phyloP scores from a whole-genome alignment of 2,797 vertebrate genomes.

The Echeneis naucrates region DNA sequence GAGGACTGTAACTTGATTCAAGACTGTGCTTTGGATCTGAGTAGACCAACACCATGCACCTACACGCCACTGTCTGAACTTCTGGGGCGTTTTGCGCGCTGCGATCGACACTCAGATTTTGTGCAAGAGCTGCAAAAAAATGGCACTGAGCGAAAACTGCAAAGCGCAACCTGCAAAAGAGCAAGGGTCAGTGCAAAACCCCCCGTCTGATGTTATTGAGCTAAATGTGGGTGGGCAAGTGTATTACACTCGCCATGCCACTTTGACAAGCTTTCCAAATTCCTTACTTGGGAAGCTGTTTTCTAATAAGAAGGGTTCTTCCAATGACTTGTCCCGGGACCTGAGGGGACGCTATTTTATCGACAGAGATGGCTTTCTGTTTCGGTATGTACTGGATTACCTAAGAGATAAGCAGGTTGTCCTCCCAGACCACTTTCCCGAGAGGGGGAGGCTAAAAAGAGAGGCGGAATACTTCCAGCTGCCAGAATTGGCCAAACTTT shows the following conservation, averaged over 20 bases:
- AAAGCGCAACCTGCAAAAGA: constrained; percentile 92
- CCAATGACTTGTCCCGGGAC: constrained; percentile 94
- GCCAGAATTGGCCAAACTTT: constrained; percentile 93
- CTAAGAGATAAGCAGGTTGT: constrained; percentile 98
- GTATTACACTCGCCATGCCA: constrained; percentile 95
- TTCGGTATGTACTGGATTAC: constrained; percentile 98
- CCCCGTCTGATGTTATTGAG: constrained; percentile 95
- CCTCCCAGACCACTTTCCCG: constrained; percentile 98
- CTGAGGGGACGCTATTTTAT: constrained; percentile 97
- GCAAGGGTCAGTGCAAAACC: constrained; percentile 86
- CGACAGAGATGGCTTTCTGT: constrained; percentile 97
- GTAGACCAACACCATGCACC: constrained; percentile 61
- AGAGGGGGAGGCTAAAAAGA: constrained; percentile 93
- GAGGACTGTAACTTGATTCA: constrained; percentile 51
- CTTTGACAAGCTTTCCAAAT: constrained; percentile 93
- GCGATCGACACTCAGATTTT: constrained; percentile 47
- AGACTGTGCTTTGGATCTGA: constrained; percentile 52
- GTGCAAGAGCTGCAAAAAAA: constrained; percentile 62
- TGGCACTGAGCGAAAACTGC: constrained; percentile 98
- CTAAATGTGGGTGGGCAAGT: constrained; percentile 99
- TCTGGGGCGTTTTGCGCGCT: constrained; percentile 64
- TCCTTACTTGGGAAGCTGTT: constrained; percentile 97
- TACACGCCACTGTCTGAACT: constrained; percentile 67
- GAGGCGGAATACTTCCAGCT: constrained; percentile 98
- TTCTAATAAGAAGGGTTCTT: constrained; percentile 90